Percentiles rank a stretch among this genome's conserved stretches.
Evolutionary conservation across 2,113 vertebrate genomes (phyloP).

Genomic region (Trochalopteron elliotii): DNA sequence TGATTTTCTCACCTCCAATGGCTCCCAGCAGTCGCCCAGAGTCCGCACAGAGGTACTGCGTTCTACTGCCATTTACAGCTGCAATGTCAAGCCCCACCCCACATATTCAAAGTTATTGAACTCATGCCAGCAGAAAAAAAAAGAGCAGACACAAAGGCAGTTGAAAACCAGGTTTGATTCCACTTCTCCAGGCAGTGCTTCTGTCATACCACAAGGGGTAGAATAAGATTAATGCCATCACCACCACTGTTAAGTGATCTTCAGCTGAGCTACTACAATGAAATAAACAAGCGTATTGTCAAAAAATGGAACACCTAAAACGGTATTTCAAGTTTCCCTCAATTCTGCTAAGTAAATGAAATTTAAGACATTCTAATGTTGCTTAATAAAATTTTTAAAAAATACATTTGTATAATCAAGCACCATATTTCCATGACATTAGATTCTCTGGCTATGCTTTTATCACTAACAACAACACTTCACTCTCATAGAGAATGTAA

Average conservation of each 20-base stretch:
- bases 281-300: neutral
- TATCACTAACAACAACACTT: neutral
- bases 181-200: neutral
- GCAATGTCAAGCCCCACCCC: neutral
- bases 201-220: neutral
- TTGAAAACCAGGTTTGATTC: neutral
- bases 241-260: neutral
- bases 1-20: neutral
- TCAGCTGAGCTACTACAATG: neutral
- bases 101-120: neutral
- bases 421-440: neutral
- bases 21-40: neutral
- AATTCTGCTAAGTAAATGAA: neutral
- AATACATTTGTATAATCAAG: neutral
- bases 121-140: neutral
- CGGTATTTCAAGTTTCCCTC: neutral
- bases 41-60: neutral
- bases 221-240: neutral
- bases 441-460: neutral
- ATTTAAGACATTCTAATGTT: neutral
- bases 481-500: neutral
- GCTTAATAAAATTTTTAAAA: neutral
- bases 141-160: neutral
- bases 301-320: neutral
- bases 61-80: neutral